Evolutionary conservation across 1,140 invertebrate species (phyloP), one percentile per base, ranked within the genome.

Genomic region (Theocolax elegans): DNA sequence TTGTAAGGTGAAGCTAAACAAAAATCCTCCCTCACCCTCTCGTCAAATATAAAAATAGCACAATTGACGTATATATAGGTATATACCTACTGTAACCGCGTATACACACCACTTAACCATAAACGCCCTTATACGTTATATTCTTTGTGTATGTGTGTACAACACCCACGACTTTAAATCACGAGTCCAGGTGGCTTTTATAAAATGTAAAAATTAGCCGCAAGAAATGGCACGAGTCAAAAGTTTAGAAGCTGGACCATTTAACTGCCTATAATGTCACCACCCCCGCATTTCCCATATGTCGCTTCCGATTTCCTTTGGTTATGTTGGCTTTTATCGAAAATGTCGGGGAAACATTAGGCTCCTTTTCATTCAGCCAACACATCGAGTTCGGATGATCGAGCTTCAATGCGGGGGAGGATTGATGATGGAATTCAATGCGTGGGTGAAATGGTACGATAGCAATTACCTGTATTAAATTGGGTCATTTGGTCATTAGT

Each of bases 381-480:
- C 31, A 6, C 31, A 35, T 35, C 10, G 31, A 42, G 15, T 58
- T 35, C 64, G 64, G 51, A 44, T 35, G 15, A 56, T 58, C 65
- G 54, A 0, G 17, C 15, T 13, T 49, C 17, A 59, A 23, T 63
- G 51, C 2, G 25, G 54, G 54, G 31, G 66, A 60, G 1, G 46
- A 60, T 62, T 53, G 56, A 49, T 40, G 40, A 25, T 23, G 40
- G 38, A 67, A 56, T 67, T 9, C 13, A 15, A 10, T n/a, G 25
- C 51, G 25, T 35, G 27, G n/a, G 17, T 31, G 19, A 8, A 17
- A 48, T 59, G n/a, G 15, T 15, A 13, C 42, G 19, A 40, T 19
- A 12, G 2, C 54, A 40, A 68, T 68, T 68, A 68, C 66, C 66
- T 68, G 66, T 10, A 31, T 23, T 44, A 29, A 68, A 60, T 68